phyloP scores from a whole-genome alignment of 1,140 invertebrate genomes.

The Orius laevigatus region DNA sequence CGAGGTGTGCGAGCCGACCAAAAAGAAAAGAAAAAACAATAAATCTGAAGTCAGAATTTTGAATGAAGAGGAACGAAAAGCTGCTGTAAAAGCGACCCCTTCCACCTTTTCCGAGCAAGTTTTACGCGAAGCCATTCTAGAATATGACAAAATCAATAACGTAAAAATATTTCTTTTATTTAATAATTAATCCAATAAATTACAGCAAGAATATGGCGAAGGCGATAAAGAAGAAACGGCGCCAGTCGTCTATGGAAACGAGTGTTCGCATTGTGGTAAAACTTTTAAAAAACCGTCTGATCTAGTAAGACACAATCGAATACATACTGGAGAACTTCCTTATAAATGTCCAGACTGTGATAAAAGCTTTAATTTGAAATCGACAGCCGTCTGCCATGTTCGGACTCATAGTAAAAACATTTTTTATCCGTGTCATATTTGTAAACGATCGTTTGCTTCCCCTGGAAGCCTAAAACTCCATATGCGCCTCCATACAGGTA shows the following conservation, averaged over 20 bases:
- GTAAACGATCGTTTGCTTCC: conserved; percentile 38
- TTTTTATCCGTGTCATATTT: conserved; percentile 40
- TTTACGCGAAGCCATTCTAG: conserved; percentile 30
- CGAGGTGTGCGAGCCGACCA: neutral
- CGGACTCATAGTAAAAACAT: conserved; percentile 36
- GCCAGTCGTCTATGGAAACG: conserved; percentile 26
- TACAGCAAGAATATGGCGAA: neutral
- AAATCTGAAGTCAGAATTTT: conserved; percentile 21
- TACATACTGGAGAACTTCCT: conserved; percentile 51
- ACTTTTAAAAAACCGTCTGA: conserved; percentile 36
- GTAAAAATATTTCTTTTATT: conserved; percentile 2
- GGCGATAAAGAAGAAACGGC: conserved; percentile 2
- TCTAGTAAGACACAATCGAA: conserved; percentile 34
- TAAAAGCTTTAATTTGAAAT: conserved; percentile 49
- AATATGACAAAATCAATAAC: conserved; percentile 24
- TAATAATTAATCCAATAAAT: neutral
- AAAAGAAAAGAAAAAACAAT: neutral
- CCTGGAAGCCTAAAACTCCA: conserved; percentile 51
- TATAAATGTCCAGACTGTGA: conserved; percentile 43
- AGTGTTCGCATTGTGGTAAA: conserved; percentile 38
- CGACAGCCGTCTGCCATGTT: conserved; percentile 41
- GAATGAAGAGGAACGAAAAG: conserved; percentile 25
- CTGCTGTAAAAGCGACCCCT: conserved; percentile 22
- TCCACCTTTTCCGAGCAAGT: conserved; percentile 34
- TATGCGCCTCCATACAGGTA: conserved; percentile 47